Evolutionary conservation across 2,797 vertebrate genomes (phyloP).

Genomic region (Crotalus adamanteus): DNA sequence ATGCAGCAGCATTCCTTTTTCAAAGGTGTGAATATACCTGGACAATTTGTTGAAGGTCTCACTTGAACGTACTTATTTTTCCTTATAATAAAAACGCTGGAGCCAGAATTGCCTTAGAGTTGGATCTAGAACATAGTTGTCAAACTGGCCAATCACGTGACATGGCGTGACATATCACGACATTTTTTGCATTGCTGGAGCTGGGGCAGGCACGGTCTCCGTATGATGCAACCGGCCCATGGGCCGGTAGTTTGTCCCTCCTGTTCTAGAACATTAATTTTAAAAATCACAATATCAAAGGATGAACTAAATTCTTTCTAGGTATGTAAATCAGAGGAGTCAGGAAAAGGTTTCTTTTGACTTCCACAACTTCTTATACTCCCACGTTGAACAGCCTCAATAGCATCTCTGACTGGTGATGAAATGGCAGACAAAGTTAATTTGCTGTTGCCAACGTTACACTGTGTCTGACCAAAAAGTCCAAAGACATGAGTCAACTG

Average conservation of each 20-base stretch:
- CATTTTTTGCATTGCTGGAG: too few species aligned
- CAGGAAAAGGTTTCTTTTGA: background rate
- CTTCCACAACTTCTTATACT: background rate
- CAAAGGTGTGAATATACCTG: background rate
- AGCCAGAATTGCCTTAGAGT: background rate
- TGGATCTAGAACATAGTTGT: background rate
- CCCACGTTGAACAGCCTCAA: background rate
- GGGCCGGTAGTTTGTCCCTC: too few species aligned
- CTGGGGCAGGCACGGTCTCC: too few species aligned
- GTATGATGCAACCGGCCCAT: too few species aligned
- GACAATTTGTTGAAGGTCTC: background rate
- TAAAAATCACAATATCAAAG: background rate
- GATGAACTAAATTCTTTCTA: background rate
- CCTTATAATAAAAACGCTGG: background rate
- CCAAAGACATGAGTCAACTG: slow-evolving; percentile 4
- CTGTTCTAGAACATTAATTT: background rate
- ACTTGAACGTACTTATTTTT: background rate
- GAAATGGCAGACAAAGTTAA: slow-evolving; percentile 25
- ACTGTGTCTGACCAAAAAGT: background rate
- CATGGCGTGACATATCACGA: too few species aligned
- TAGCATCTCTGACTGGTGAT: background rate
- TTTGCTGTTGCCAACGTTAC: background rate
- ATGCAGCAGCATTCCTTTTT: background rate
- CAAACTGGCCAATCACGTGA: too few species aligned
- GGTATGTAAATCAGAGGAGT: background rate